These are phyloP conservation scores for Bombus terrestris DNA, from an alignment of 1,140 invertebrate species.

Conservation along the genomic window DNA sequence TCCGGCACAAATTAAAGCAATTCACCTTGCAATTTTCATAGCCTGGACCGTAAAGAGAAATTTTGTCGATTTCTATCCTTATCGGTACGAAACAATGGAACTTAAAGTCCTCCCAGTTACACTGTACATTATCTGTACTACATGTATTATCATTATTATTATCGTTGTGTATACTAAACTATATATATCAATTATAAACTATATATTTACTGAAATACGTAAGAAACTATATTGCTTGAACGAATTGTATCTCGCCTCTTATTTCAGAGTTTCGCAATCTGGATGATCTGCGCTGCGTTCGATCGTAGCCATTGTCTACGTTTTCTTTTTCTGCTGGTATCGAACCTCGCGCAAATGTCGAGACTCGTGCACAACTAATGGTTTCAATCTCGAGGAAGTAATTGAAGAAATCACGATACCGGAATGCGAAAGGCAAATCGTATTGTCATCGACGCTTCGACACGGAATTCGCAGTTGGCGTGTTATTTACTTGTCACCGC, in stretches of 20 bases:
- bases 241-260: neutral
- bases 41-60: too few species aligned
- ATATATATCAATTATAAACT: too few species aligned
- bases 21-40: too few species aligned
- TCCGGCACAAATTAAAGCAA: too few species aligned
- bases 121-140: too few species aligned
- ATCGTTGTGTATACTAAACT: too few species aligned
- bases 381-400: neutral
- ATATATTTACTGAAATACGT: too few species aligned
- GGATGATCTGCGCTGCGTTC: neutral
- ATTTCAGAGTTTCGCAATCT: neutral
- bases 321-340: neutral
- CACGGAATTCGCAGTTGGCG: neutral
- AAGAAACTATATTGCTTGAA: neutral
- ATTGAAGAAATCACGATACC: slow-evolving; percentile 5
- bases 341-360: too few species aligned
- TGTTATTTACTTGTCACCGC: neutral
- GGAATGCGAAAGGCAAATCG: slow-evolving; percentile 28
- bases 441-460: neutral
- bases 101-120: too few species aligned
- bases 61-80: too few species aligned
- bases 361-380: slow-evolving; percentile 5
- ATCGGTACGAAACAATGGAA: too few species aligned
- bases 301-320: slow-evolving; percentile 25
- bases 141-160: too few species aligned